Evolutionary conservation across 2,797 vertebrate genomes (phyloP).

Genomic region (Pseudochaenichthys georgianus): DNA sequence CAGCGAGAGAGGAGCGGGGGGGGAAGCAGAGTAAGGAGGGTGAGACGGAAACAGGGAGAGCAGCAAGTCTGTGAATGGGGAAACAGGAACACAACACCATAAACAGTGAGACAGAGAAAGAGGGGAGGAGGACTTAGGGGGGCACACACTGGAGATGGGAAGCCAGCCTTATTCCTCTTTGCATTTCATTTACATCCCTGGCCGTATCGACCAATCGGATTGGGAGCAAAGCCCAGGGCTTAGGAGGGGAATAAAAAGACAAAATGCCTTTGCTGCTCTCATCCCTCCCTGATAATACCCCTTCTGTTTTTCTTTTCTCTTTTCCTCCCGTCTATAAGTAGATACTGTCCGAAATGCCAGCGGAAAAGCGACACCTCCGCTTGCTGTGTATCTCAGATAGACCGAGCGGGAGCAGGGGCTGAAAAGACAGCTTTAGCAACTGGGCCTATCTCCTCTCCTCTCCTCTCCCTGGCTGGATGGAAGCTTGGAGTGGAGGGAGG

Average conservation of each 20-base stretch:
- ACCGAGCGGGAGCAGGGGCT: constrained; percentile 83
- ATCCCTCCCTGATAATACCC: constrained; percentile 91
- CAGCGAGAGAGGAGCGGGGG: constrained; percentile 44
- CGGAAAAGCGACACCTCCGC: constrained; percentile 90
- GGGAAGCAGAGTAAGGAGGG: constrained; percentile 69
- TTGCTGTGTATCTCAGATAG: constrained; percentile 89
- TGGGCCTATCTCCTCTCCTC: constrained; percentile 84
- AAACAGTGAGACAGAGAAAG: constrained; percentile 79
- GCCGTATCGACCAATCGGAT: constrained; percentile 95
- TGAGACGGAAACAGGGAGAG: constrained; percentile 75
- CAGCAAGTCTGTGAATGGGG: constrained; percentile 82
- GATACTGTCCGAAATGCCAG: constrained; percentile 92
- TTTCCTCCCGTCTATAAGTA: constrained; percentile 87
- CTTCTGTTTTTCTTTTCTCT: constrained; percentile 89
- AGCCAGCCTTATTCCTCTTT: constrained; percentile 94
- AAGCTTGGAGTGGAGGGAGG: constrained; percentile 73
- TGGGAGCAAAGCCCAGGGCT: constrained; percentile 91
- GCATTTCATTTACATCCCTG: constrained; percentile 98
- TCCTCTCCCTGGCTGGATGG: constrained; percentile 82
- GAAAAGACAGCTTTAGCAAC: constrained; percentile 89
- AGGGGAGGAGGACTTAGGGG: constrained; percentile 71
- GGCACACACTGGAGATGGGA: constrained; percentile 84
- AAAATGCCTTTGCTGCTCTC: constrained; percentile 91
- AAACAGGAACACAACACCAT: constrained; percentile 80
- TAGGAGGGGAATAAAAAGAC: constrained; percentile 91